Evolutionary conservation across 1,140 invertebrate species (phyloP).

Genomic region (Lasaia peninsularis): DNA sequence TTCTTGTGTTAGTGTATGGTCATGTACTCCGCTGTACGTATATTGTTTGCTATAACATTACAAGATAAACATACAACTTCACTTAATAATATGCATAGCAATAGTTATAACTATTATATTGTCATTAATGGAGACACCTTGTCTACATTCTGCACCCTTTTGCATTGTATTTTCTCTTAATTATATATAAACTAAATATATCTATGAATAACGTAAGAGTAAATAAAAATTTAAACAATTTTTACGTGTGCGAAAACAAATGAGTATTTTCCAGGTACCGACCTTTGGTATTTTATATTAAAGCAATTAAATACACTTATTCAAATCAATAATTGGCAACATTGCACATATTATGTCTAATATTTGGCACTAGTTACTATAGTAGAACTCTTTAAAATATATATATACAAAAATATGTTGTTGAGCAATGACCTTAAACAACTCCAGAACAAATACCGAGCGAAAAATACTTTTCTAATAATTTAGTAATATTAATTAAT

Average conservation of each 20-base stretch:
- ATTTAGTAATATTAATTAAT: neutral
- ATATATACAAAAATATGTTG: slow-evolving; percentile 43
- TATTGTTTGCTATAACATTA: slow-evolving; percentile 28
- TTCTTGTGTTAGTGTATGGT: neutral
- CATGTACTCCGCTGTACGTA: slow-evolving; percentile 39
- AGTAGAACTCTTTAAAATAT: slow-evolving; percentile 27
- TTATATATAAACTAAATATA: neutral
- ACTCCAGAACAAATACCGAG: slow-evolving; percentile 55
- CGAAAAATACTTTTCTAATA: slow-evolving; percentile 51
- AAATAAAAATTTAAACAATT: neutral
- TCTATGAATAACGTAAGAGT: neutral
- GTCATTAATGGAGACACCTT: slow-evolving; percentile 35
- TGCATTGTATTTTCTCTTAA: slow-evolving; percentile 27
- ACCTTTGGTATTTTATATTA: slow-evolving; percentile 35
- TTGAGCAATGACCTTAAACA: slow-evolving; percentile 54
- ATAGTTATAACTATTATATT: slow-evolving; percentile 40
- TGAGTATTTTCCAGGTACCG: slow-evolving; percentile 75
- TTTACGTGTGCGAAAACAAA: slow-evolving; percentile 20
- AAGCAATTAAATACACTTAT: slow-evolving; percentile 17
- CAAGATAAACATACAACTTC: slow-evolving; percentile 13
- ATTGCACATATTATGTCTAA: slow-evolving; percentile 37
- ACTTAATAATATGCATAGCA: slow-evolving; percentile 18
- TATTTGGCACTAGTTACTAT: slow-evolving; percentile 47
- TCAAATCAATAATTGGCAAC: slow-evolving; percentile 41
- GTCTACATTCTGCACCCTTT: slow-evolving; percentile 16